These are phyloP conservation scores for Dysidea cf. avara DNA, from an alignment of 37 sponge, comb jelly and placozoan species.

Conservation along the genomic window DNA sequence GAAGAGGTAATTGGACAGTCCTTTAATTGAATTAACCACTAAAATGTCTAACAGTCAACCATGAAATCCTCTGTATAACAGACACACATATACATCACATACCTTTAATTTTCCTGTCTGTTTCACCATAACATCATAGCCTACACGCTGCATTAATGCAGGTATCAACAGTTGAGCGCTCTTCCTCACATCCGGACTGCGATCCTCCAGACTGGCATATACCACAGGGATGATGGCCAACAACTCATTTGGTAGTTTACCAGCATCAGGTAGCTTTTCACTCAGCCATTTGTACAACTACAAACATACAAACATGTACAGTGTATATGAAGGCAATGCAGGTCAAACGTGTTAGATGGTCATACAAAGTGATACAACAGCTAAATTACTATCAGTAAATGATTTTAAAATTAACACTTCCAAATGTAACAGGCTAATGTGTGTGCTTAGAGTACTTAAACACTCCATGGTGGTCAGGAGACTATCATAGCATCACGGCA, in stretches of 20 bases:
- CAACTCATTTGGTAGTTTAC: constrained; percentile 66
- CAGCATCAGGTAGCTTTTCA: constrained; percentile 66
- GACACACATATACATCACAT: not conserved
- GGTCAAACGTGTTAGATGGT: not conserved
- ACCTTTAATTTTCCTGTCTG: constrained; percentile 51
- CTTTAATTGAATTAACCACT: too few species aligned
- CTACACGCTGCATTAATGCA: constrained; percentile 62
- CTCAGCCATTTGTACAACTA: constrained; percentile 75
- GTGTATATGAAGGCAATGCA: not conserved
- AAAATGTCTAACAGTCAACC: too few species aligned
- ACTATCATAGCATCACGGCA: too few species aligned
- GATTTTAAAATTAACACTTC: too few species aligned
- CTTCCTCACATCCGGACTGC: constrained; percentile 83
- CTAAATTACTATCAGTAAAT: too few species aligned
- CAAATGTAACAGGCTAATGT: too few species aligned
- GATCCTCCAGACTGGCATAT: constrained; percentile 73
- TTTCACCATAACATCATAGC: constrained; percentile 68
- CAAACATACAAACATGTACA: not conserved
- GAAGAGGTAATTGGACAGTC: too few species aligned
- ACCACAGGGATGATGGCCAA: constrained; percentile 48
- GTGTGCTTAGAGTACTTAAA: too few species aligned
- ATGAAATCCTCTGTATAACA: too few species aligned
- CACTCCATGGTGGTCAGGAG: too few species aligned
- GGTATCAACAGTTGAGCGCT: constrained; percentile 62
- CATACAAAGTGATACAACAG: not conserved